Base-by-base conservation (phyloP, 2,113 vertebrate species). In the Chaetodon trifascialis region DNA sequence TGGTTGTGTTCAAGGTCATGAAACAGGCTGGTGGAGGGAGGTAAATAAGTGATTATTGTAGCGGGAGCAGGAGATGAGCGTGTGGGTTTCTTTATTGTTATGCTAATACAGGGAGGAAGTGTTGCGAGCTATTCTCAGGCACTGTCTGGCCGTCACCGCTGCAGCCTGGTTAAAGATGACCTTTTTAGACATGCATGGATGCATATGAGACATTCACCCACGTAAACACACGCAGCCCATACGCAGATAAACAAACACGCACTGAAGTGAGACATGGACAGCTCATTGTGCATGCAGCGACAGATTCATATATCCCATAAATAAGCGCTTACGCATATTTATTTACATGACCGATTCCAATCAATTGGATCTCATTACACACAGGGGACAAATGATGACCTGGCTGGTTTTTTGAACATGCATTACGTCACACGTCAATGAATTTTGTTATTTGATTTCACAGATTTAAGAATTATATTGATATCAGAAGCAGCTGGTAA, bases 171-270 rank as follows among this genome's bases (percentile, higher is more conserved):
- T 88, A 69, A 75, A 72, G 36, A 79, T 84, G 88, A 94, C 93
- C 91, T 92, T 92, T 91, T 92, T 74, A 92, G 73, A 88, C 83
- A 90, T 90, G 91, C 89, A 86, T 88, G 83, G 90, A 84, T 88
- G 85, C 85, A 81, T 79, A 82, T 81, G 72, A 88, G 88, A 83
- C 75, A 58, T 55, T 76, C 73, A 12, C 21, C 21, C 34, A 60
- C 78, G 25, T 70, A 67, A 82, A 83, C 65, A 74, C 67, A 73
- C 7, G 7, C 59, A 49, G 73, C 42, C 14, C 60, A 64, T 36
- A 59, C 2, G 4, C 65, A 55, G 40, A 79, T 17, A 55, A 62
- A 87, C 64, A 79, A 56, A 83, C 47, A 69, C 4, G 5, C 36
- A 47, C 55, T 12, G 17, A n/a, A 64, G 16, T 36, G 73, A 69